A percentile compares a stretch with the other conserved stretches of the same genome.
These are phyloP conservation scores for Ophion obscuratus DNA, from an alignment of 2,888 invertebrate species.

Conservation along the genomic window DNA sequence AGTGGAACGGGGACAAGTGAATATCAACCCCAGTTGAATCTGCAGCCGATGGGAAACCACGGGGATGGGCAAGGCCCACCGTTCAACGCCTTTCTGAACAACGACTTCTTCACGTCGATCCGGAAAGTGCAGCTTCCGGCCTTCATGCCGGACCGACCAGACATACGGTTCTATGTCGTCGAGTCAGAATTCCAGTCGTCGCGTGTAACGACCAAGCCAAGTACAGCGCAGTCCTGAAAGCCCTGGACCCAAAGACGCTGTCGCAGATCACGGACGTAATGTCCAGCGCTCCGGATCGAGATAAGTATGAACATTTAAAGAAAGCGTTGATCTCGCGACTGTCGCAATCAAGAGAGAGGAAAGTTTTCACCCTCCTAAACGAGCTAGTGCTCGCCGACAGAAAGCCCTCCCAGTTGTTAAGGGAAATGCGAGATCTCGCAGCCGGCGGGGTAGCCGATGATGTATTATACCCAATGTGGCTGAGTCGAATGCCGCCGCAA, in stretches of 20 bases:
- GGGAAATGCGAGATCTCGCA: conserved; percentile 51
- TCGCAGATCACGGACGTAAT: background rate
- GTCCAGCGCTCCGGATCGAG: background rate
- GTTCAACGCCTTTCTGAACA: no score
- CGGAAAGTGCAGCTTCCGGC: background rate
- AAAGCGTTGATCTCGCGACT: conserved; percentile 54
- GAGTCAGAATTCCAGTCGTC: background rate
- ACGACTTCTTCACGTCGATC: background rate
- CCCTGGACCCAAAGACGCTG: background rate
- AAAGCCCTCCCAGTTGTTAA: conserved; percentile 58
- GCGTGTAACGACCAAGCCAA: background rate
- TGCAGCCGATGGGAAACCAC: no score
- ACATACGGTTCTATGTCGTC: conserved; percentile 2
- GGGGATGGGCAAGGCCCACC: no score
- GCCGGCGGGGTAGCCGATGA: conserved; percentile 38
- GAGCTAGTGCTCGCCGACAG: conserved; percentile 63
- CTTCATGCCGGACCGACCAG: background rate
- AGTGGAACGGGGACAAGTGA: no score
- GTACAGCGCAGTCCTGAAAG: background rate
- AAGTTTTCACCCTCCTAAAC: conserved; percentile 53
- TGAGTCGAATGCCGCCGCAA: conserved; percentile 27
- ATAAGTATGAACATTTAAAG: conserved; percentile 41
- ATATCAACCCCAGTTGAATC: no score
- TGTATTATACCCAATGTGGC: conserved; percentile 49
- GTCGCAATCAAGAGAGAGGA: conserved; percentile 56